Base-by-base conservation (phyloP, 2,113 vertebrate species). In the Dolichallabes microphthalmus region DNA sequence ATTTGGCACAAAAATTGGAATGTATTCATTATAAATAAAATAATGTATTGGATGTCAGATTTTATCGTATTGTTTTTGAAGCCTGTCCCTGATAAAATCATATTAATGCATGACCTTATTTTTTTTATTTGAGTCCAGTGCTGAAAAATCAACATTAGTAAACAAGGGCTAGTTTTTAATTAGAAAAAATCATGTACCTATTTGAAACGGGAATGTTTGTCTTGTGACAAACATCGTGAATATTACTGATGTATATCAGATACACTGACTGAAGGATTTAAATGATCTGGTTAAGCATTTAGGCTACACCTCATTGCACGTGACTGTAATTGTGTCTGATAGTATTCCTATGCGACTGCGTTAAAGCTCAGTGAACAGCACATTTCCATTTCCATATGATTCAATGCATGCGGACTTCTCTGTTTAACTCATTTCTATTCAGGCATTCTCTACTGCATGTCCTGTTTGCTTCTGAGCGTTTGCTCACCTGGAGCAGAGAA, bases 391-490 rank as follows among this genome's bases (percentile, higher is more conserved):
- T 39, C 8, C 32, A 3, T 20, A 10, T 39, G 17, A 35, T 69
- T 15, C 7, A 19, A 35, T 30, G 66, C 17, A 10, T 39, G 32
- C 19, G 32, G 35, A 13, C 20, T 2, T 39, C 68, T 69, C 69
- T 39, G 32, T 50, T 74, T 74, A 74, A 11, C 30, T 55, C n/a
- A 76, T 53, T 77, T 75, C 61, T 20, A 68, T 27, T 77, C 32
- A 61, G 35, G 57, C 61, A 63, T 25, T 53, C 15, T 58, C 25
- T 1, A 3, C 8, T 9, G 53, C n/a, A 2, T 60, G 76, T 73
- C 82, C 69, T 79, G 30, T 52, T 88, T 68, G 52, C n/a, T 55
- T 55, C n/a, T 15, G 30, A 27, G 64, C 53, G 25, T 55, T 87
- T 61, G 30, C 64, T 79, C 22, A 52, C 27, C 66, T 78, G 45